A percentile compares a stretch with the other conserved stretches of the same genome.
These are phyloP conservation scores for Nephrotoma guestfalica DNA, from an alignment of 2,888 invertebrate species.

Conservation along the genomic window DNA sequence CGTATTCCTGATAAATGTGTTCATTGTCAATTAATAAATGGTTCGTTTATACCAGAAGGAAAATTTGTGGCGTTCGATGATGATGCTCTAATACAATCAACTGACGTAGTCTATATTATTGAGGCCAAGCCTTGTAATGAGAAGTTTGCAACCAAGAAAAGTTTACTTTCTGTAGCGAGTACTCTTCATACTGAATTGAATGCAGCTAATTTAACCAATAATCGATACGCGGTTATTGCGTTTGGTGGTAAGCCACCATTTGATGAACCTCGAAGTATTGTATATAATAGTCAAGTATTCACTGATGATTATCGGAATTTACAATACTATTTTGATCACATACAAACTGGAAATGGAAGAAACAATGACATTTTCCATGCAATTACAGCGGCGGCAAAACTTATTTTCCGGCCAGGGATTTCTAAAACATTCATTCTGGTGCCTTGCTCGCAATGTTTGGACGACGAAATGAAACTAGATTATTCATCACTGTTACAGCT, in stretches of 20 bases:
- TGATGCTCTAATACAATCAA: conserved; percentile 44
- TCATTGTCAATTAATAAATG: conserved; percentile 54
- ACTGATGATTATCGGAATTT: conserved; percentile 44
- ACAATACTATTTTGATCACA: conserved; percentile 49
- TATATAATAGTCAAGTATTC: conserved; percentile 55
- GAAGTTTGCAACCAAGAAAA: conserved; percentile 47
- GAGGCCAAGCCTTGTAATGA: conserved; percentile 76
- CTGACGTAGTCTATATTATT: conserved; percentile 78
- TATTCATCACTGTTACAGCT: conserved; percentile 71
- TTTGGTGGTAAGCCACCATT: conserved; percentile 70
- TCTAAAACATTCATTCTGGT: conserved; percentile 69
- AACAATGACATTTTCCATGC: conserved; percentile 61
- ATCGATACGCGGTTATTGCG: conserved; percentile 65
- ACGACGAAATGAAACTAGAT: conserved; percentile 57
- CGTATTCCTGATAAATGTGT: conserved; percentile 69
- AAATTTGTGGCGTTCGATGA: conserved; percentile 51
- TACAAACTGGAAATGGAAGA: conserved; percentile 42
- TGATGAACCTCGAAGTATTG: conserved; percentile 54
- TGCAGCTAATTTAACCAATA: conserved; percentile 46
- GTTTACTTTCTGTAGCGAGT: conserved; percentile 51
- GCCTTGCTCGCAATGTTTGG: conserved; percentile 63
- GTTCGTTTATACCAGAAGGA: conserved; percentile 57
- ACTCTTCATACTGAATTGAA: conserved; percentile 54
- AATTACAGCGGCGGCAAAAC: conserved; percentile 51
- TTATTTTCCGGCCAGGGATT: conserved; percentile 70